Percentiles rank a stretch among this genome's conserved stretches.
Conservation (phyloP, 2,113 vertebrate species). For the Pithys albifrons region DNA sequence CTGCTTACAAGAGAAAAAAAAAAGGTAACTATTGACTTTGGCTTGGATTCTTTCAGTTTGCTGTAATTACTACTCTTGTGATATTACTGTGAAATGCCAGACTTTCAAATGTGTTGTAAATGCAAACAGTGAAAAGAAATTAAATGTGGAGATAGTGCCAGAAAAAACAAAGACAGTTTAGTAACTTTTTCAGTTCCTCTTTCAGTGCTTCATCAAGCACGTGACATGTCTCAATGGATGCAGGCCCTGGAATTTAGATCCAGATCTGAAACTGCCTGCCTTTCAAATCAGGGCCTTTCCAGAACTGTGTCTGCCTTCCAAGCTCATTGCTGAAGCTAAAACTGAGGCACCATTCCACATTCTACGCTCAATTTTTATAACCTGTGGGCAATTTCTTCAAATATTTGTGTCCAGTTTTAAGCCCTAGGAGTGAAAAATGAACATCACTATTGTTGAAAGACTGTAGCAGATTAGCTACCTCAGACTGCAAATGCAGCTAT, state of each 20-base stretch:
- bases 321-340: background rate
- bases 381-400: background rate
- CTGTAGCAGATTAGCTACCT: background rate
- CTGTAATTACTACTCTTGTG: slow-evolving; percentile 29
- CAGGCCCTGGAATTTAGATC: background rate
- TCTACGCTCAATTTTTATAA: background rate
- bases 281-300: background rate
- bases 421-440: background rate
- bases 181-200: background rate
- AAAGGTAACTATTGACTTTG: slow-evolving; percentile 12
- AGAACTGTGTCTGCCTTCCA: background rate
- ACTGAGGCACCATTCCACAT: background rate
- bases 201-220: background rate
- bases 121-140: slow-evolving; percentile 2
- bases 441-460: background rate
- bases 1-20: background rate
- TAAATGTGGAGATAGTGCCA: background rate
- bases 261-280: background rate
- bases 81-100: slow-evolving; percentile 16
- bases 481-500: background rate
- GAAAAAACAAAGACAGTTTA: background rate
- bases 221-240: background rate
- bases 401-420: background rate
- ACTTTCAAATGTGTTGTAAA: background rate
- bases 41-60: background rate